Base-by-base conservation (phyloP, 2,113 vertebrate genomes). In the Austrofundulus limnaeus region DNA sequence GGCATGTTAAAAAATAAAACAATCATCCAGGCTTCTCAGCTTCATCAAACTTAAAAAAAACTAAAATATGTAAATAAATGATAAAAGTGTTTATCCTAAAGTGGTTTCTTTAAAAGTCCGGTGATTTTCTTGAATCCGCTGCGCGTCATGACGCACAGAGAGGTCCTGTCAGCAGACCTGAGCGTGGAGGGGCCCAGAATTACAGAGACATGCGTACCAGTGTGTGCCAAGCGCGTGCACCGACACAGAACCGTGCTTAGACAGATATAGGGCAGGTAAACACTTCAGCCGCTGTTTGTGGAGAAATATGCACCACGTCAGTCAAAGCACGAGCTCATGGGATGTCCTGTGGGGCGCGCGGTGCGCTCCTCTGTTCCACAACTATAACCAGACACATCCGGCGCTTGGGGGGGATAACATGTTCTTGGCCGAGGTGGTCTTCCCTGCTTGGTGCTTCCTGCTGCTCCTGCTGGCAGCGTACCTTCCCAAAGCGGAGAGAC, bases 111-210 rank as follows among this genome's bases (percentile, higher is more conserved):
- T 34, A 34, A 34, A 34, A 34, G 31, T 16, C 15, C 13, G 17
- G 4, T 16, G 5, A 2, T 25, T 28, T 25, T 17, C n/a, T 57
- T 17, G 34, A 72, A 47, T 57, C 39, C 45, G 59, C 61, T 9
- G 59, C 66, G 65, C 71, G 69, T 78, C 67, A 31, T 46, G 49
- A 56, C 65, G 68, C 75, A 77, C 81, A 57, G 28, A 31, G 71
- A 63, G 21, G 12, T 63, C 65, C 68, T 87, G 84, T 85, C 82
- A 77, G 68, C 76, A 77, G 82, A 76, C 83, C 69, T 39, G 52
- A 78, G 69, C 66, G 54, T 34, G 59, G 51, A 62, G 64, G 61
- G 64, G 50, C 19, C 64, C 66, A 54, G 43, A 20, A 3, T 57
- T 20, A 34, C 61, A 50, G 73, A 61, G 49, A 71, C 72, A n/a